Base-by-base conservation (phyloP, 2,113 vertebrate species). In the Muntiacus reevesi region DNA sequence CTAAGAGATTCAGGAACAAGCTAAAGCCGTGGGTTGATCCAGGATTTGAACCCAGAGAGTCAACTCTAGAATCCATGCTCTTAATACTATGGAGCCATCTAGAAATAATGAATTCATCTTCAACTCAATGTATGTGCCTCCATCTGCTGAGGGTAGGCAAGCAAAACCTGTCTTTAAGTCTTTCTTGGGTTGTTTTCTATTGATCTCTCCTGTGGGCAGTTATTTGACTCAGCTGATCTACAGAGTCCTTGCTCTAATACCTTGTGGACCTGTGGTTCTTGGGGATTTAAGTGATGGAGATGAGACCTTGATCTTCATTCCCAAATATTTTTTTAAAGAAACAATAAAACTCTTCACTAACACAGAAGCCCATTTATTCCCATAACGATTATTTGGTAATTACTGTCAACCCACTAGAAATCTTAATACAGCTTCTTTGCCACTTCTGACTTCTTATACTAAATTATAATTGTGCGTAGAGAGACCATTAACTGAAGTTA, bases 401-500 rank as follows among this genome's bases (percentile, higher is more conserved):
- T 64, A 90, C 87, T 45, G 11, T 64, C 89, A 71, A 54, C 40
- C 43, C 92, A 79, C 40, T 43, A 94, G 89, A 62, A 89, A 84
- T 91, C 86, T 91, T 94, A 84, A 36, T 10, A 52, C 25, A 55
- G 78, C 55, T 57, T 71, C 50, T 62, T 84, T 81, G 64, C n/a
- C 59, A 28, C n/a, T 87, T 92, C 76, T 78, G 2, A 81, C 86
- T 97, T 92, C 92, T 97, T 91, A 17, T 30, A 88, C 33, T 92
- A 55, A 87, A 45, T 95, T 91, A 64, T 67, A 92, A 60, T 87
- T 79, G 30, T 28, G n/a, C 16, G 2, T 85, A 33, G 62, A 87
- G 59, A 94, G 67, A 62, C 60, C 54, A 57, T 93, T 98, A 88
- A 93, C 81, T 88, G 64, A 82, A n/a, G 89, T 87, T 88, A 86